These are phyloP conservation scores for Aquatica leii DNA, from an alignment of 2,888 invertebrate species.

Conservation along the genomic window DNA sequence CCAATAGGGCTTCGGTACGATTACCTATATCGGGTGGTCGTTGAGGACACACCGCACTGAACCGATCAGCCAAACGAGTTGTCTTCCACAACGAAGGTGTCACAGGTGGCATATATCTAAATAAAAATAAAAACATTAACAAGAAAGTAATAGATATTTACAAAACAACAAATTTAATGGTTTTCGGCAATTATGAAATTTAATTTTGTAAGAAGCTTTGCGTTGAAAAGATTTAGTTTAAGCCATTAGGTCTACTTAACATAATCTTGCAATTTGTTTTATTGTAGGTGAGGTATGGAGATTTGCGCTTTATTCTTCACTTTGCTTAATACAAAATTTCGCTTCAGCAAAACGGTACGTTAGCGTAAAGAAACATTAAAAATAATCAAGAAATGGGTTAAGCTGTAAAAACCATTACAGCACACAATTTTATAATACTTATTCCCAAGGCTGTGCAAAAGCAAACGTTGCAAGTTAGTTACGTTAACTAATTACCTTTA, in stretches of 20 bases:
- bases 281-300: constrained; percentile 34
- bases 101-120: constrained; percentile 92
- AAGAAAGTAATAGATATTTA: background rate
- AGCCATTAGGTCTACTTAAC: constrained; percentile 45
- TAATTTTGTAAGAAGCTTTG: constrained; percentile 43
- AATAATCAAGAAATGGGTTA: constrained; percentile 12
- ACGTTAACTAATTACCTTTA: background rate
- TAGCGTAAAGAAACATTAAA: constrained; percentile 12
- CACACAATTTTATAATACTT: constrained; percentile 1
- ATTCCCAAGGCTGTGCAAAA: background rate
- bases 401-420: background rate
- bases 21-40: constrained; percentile 70
- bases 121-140: constrained; percentile 23
- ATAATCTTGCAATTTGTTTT: constrained; percentile 48
- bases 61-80: constrained; percentile 80
- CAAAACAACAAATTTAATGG: constrained; percentile 1
- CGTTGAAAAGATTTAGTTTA: constrained; percentile 37
- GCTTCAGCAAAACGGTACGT: background rate
- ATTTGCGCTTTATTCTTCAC: constrained; percentile 24
- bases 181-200: constrained; percentile 43
- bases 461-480: constrained; percentile 7
- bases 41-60: constrained; percentile 90
- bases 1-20: constrained; percentile 70
- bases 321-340: constrained; percentile 24
- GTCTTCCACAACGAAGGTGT: constrained; percentile 89